These are phyloP conservation scores for Bombylius major DNA, from an alignment of 2,888 invertebrate species.

Conservation along the genomic window DNA sequence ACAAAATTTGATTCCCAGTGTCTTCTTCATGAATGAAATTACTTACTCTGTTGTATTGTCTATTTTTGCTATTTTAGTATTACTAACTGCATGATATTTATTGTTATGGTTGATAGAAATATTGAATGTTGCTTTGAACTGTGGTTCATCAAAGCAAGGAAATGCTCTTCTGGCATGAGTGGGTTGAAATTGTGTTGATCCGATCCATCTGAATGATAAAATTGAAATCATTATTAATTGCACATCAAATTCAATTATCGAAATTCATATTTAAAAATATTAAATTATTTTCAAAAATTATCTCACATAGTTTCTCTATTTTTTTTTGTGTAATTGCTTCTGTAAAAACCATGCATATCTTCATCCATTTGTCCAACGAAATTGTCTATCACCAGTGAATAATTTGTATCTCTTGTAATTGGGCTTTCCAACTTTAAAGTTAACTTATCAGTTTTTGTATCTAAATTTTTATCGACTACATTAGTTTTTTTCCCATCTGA, in stretches of 20 bases:
- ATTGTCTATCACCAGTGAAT: slow-evolving; percentile 35
- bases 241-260: neutral
- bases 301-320: slow-evolving; percentile 21
- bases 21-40: neutral
- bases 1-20: neutral
- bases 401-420: slow-evolving; percentile 28
- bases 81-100: slow-evolving; percentile 19
- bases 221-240: neutral
- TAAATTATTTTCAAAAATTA: neutral
- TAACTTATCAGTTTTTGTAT: slow-evolving; percentile 33
- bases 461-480: slow-evolving; percentile 12
- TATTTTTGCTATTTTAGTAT: slow-evolving; percentile 17
- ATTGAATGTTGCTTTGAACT: slow-evolving; percentile 51
- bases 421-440: slow-evolving; percentile 30
- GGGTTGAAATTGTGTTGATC: slow-evolving; percentile 48
- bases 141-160: slow-evolving; percentile 69
- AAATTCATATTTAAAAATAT: neutral
- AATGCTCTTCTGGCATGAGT: slow-evolving; percentile 54
- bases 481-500: slow-evolving; percentile 7
- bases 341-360: slow-evolving; percentile 42
- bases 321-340: slow-evolving; percentile 31
- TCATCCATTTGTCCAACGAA: slow-evolving; percentile 42
- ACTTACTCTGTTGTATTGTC: neutral
- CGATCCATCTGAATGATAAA: slow-evolving; percentile 3
- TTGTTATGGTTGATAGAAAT: slow-evolving; percentile 46